Percentiles rank a stretch among this genome's conserved stretches.
These are phyloP conservation scores for Papilio protenor DNA, from an alignment of 2,888 invertebrate species.

Conservation along the genomic window DNA sequence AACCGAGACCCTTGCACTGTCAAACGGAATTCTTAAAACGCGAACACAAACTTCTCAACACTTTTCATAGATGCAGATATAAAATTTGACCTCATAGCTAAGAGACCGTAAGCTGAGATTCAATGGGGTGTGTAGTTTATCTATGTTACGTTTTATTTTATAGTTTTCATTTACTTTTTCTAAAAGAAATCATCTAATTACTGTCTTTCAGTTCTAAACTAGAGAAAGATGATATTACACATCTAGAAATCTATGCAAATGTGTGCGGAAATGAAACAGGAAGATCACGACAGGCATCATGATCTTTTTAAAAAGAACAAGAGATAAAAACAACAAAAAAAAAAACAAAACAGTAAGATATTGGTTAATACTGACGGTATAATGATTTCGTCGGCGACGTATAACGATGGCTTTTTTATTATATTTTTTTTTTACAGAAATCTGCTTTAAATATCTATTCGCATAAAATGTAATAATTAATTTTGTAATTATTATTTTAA, in stretches of 20 bases:
- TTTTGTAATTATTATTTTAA: too few relatives aligned
- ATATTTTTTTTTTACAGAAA: too few relatives aligned
- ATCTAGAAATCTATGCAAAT: too few relatives aligned
- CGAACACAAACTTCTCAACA: conserved; percentile 5
- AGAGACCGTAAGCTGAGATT: background rate
- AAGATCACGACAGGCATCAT: background rate
- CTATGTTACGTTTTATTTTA: background rate
- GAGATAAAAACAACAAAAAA: background rate
- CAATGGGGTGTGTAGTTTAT: background rate
- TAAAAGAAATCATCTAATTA: background rate
- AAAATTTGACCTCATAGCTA: background rate
- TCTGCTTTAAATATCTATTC: too few relatives aligned
- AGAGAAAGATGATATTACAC: too few relatives aligned
- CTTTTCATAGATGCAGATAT: conserved; percentile 2
- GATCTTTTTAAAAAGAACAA: background rate
- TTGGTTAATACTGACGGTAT: background rate
- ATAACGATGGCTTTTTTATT: too few relatives aligned
- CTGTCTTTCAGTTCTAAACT: too few relatives aligned
- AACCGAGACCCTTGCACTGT: conserved; percentile 23
- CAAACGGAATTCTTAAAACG: conserved; percentile 16
- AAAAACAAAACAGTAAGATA: background rate
- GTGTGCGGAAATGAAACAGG: background rate
- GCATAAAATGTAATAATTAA: too few relatives aligned
- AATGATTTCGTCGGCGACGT: background rate
- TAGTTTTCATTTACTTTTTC: background rate